Percentiles rank a stretch among this genome's conserved stretches.
Conservation (phyloP, 2,888 invertebrate genomes). For the Torymus tubicola region DNA sequence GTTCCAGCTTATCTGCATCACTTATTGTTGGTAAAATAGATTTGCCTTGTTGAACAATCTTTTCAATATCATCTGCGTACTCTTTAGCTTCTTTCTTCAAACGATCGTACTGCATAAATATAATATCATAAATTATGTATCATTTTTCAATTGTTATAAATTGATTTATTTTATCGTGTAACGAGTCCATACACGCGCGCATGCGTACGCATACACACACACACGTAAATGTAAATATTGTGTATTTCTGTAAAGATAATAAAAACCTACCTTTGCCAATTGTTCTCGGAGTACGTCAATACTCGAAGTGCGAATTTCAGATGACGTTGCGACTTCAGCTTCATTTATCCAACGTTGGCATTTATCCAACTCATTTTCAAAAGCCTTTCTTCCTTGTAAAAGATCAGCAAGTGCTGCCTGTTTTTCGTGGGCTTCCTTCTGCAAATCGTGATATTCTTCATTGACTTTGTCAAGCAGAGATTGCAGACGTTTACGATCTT, state of each 20-base stretch:
- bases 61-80: slow-evolving; percentile 84
- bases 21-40: slow-evolving; percentile 87
- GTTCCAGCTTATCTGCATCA: slow-evolving; percentile 89
- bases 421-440: slow-evolving; percentile 85
- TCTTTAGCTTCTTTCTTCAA: slow-evolving; percentile 85
- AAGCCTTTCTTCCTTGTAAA: slow-evolving; percentile 86
- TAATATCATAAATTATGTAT: not conserved
- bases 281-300: slow-evolving; percentile 92
- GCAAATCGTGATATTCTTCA: slow-evolving; percentile 84
- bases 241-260: no score
- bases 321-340: slow-evolving; percentile 90
- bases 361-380: slow-evolving; percentile 88
- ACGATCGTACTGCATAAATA: slow-evolving; percentile 81
- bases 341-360: slow-evolving; percentile 93
- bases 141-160: no score
- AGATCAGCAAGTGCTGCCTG: slow-evolving; percentile 84
- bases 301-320: slow-evolving; percentile 88
- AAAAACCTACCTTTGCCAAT: slow-evolving; percentile 82
- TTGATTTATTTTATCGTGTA: no score
- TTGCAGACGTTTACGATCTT: slow-evolving; percentile 82
- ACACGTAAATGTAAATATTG: no score
- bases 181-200: no score
- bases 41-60: slow-evolving; percentile 88
- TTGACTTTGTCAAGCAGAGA: slow-evolving; percentile 83
- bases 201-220: no score